Base-by-base conservation (phyloP, 2,113 vertebrate species). In the Chloebia gouldiae region DNA sequence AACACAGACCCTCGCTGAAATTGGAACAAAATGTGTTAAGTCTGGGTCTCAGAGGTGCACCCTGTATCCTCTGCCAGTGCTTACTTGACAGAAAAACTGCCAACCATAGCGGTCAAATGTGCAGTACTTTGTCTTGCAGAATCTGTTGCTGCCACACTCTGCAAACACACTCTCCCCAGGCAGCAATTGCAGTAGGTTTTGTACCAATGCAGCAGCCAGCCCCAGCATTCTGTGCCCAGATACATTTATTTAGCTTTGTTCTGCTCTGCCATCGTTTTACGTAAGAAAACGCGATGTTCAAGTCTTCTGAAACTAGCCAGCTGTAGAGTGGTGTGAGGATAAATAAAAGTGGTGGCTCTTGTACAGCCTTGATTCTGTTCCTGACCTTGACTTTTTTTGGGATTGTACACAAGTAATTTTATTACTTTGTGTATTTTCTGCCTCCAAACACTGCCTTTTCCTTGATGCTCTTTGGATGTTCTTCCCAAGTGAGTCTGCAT, bases 41-140 rank as follows among this genome's bases (percentile, higher is more conserved):
- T 51, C 60, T 63, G 21, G 20, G 42, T 81, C 13, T 75, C 1
- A 0, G 64, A 63, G 39, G 63, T 71, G 60, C 25, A 70, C 47
- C 68, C 40, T 81, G 8, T 68, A 56, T 68, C 73, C 22, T 89
- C 69, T 83, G 54, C 35, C 72, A 81, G 39, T 1, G 22, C 44
- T 89, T 85, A 90, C 22, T 31, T 89, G 78, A 75, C 78, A 84
- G 51, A 79, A 92, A 86, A 83, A 42, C 51, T 86, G 51, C 71
- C 71, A 66, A 3, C 86, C 22, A 20, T 21, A 59, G 86, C 0
- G 0, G 50, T 63, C 68, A 78, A 77, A 81, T 23, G 23, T 16
- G 37, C 53, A 69, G 11, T 12, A 31, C 20, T 82, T 47, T 1
- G 20, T 83, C 76, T 83, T 78, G 39, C 51, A 35, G 81, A 71